Conservation (phyloP, 2,888 invertebrate species). For the Villa cingulata region DNA sequence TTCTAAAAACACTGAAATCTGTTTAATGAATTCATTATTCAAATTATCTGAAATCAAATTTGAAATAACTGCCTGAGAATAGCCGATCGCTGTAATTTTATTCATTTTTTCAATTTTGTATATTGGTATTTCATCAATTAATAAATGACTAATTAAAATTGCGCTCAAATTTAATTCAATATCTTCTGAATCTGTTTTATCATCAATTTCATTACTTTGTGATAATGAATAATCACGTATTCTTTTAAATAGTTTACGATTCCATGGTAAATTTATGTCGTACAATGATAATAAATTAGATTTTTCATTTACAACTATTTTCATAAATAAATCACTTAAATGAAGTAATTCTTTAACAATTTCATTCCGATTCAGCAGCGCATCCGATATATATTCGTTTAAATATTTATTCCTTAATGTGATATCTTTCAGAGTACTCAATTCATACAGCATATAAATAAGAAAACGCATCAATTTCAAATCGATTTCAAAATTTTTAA, state of each 20-base stretch:
- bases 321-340: constrained; percentile 10
- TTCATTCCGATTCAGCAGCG: not conserved
- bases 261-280: constrained; percentile 27
- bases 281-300: constrained; percentile 1
- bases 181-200: too few relatives aligned
- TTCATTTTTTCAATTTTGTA: constrained; percentile 17
- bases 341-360: not conserved
- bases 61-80: constrained; percentile 26
- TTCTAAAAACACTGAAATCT: constrained; percentile 22
- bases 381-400: constrained; percentile 14
- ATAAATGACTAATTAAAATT: constrained; percentile 19
- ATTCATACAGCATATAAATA: constrained; percentile 36
- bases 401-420: constrained; percentile 27
- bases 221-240: constrained; percentile 25
- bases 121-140: constrained; percentile 19
- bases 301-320: constrained; percentile 5
- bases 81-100: constrained; percentile 24
- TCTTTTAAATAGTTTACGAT: constrained; percentile 26
- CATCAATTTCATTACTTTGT: constrained; percentile 6
- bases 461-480: constrained; percentile 3
- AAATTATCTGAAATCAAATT: constrained; percentile 24
- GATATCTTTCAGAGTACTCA: constrained; percentile 30
- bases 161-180: constrained; percentile 20
- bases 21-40: constrained; percentile 24
- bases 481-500: not conserved